A percentile compares a stretch with the other conserved stretches of the same genome.
phyloP scores from a whole-genome alignment of 2,113 vertebrate species.

The Labrus mixtus region DNA sequence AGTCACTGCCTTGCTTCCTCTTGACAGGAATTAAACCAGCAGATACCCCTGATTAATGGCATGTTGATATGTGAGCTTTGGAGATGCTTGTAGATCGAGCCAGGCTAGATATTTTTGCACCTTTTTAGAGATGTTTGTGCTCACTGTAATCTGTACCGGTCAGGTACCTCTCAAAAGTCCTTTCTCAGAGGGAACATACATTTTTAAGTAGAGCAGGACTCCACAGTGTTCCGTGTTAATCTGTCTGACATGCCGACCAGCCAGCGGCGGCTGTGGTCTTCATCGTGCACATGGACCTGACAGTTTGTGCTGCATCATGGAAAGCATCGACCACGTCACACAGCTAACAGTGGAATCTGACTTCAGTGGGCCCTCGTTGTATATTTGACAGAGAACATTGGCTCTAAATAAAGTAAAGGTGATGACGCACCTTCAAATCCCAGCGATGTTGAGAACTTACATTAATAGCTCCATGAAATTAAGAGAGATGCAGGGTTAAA shows the following conservation, averaged over 20 bases:
- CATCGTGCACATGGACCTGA: neutral
- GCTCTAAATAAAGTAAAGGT: slow-evolving; percentile 43
- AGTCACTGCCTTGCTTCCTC: too few species aligned
- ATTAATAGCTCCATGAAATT: slow-evolving; percentile 5
- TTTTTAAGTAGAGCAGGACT: neutral
- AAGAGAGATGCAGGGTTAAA: neutral
- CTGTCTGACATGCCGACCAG: neutral
- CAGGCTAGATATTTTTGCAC: too few species aligned
- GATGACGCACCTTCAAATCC: slow-evolving; percentile 19
- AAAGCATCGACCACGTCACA: slow-evolving; percentile 16
- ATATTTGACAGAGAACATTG: slow-evolving; percentile 46
- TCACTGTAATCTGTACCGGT: too few species aligned
- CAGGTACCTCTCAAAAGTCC: too few species aligned
- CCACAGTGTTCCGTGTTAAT: neutral
- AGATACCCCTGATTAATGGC: too few species aligned
- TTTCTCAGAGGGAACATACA: neutral
- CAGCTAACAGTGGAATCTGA: slow-evolving; percentile 11
- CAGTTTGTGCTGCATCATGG: slow-evolving; percentile 55
- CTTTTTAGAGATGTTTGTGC: too few species aligned
- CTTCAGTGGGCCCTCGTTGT: slow-evolving; percentile 12
- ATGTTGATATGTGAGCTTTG: too few species aligned
- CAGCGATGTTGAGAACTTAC: neutral
- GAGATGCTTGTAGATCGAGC: too few species aligned
- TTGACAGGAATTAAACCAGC: too few species aligned
- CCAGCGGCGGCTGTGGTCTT: neutral